Percentiles rank a stretch among this genome's conserved stretches.
phyloP scores from a whole-genome alignment of 2,113 vertebrate species.

The Esox niger region DNA sequence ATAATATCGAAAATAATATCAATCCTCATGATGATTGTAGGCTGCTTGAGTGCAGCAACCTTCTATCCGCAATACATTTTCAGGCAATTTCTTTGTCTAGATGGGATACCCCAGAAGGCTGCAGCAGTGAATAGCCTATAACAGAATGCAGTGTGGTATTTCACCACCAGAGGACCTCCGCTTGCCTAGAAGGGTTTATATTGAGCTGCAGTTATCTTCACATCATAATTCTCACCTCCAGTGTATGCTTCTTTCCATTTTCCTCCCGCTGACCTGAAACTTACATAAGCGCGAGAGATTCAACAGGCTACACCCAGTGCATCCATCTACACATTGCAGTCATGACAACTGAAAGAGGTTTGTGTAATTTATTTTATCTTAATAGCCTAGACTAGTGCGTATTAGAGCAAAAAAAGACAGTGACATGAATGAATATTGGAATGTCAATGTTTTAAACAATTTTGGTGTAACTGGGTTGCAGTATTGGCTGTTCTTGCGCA shows the following conservation, averaged over 20 bases:
- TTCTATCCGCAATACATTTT: constrained; percentile 1
- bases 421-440: neutral
- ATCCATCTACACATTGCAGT: constrained; percentile 44
- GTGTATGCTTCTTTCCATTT: constrained; percentile 7
- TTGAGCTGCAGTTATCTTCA: neutral
- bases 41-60: no score
- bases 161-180: constrained; percentile 49
- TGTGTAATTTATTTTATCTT: constrained; percentile 15
- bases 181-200: neutral
- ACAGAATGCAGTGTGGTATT: constrained; percentile 4
- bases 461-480: no score
- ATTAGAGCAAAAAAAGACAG: neutral
- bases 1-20: no score
- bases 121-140: constrained; percentile 7
- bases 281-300: constrained; percentile 35
- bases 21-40: no score
- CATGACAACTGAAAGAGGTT: constrained; percentile 70
- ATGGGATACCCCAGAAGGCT: neutral
- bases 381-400: neutral
- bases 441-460: no score
- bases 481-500: no score
- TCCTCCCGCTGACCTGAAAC: constrained; percentile 36
- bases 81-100: neutral
- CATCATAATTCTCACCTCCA: neutral
- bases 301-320: constrained; percentile 27